Evolutionary conservation across 1,140 invertebrate genomes (phyloP).

Genomic region (Branchinecta lynchi): DNA sequence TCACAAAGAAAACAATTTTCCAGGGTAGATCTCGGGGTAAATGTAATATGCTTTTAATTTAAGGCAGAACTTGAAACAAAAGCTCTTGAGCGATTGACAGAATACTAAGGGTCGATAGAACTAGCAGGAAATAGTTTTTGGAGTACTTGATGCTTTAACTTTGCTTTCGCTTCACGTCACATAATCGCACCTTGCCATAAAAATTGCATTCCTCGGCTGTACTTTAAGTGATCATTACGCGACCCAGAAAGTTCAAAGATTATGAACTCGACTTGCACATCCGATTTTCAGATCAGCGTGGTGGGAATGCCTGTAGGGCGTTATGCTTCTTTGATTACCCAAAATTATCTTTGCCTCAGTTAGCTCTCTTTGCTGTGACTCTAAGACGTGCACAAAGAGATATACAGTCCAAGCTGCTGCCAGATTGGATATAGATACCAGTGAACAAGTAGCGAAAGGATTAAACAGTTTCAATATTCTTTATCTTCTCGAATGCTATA

Average conservation of each 20-base stretch:
- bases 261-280: neutral
- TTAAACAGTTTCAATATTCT: neutral
- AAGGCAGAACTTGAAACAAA: too few species aligned
- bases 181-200: too few species aligned
- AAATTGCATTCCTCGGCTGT: too few species aligned
- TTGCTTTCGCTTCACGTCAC: too few species aligned
- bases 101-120: too few species aligned
- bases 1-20: too few species aligned
- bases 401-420: neutral
- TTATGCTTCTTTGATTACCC: constrained; percentile 7
- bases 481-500: neutral
- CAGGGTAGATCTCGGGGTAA: too few species aligned
- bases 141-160: too few species aligned
- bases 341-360: constrained; percentile 10
- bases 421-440: neutral
- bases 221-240: neutral
- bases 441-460: too few species aligned
- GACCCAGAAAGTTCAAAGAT: neutral
- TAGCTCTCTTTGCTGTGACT: constrained; percentile 6
- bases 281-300: neutral
- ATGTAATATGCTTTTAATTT: too few species aligned
- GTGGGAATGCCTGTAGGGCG: constrained; percentile 1
- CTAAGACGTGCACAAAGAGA: constrained; percentile 10
- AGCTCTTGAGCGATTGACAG: too few species aligned
- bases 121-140: too few species aligned